Percentiles rank a stretch among this genome's conserved stretches.
Conservation (phyloP, 2,113 vertebrate species). For the Sinocyclocheilus anshuiensis region DNA sequence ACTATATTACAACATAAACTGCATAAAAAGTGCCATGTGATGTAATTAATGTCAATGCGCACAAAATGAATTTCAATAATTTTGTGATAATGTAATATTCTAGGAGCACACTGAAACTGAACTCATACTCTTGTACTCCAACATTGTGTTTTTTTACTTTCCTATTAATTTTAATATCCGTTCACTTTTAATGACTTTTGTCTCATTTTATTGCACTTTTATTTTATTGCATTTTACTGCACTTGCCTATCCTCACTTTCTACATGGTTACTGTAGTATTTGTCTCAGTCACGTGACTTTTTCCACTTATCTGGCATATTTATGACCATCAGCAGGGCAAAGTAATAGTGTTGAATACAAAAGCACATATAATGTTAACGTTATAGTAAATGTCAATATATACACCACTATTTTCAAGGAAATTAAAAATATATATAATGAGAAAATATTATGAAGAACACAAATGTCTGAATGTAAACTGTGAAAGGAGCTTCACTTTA, state of each 20-base stretch:
- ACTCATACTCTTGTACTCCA: not conserved
- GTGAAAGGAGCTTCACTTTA: not conserved
- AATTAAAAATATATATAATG: too few species aligned
- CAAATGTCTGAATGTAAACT: not conserved
- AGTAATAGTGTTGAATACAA: not conserved
- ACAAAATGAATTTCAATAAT: not conserved
- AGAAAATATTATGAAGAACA: too few species aligned
- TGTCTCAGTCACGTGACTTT: not conserved
- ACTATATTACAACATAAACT: not conserved
- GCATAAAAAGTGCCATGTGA: not conserved
- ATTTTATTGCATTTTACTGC: not conserved
- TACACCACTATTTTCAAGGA: not conserved
- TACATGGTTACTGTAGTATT: not conserved
- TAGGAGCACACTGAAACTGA: not conserved
- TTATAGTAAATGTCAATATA: not conserved
- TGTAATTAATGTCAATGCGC: not conserved
- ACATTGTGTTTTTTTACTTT: not conserved
- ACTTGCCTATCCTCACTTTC: not conserved
- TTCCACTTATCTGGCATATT: not conserved
- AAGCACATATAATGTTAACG: not conserved
- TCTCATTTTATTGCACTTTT: too few species aligned
- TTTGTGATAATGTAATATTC: not conserved
- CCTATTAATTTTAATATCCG: not conserved
- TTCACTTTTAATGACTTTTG: not conserved
- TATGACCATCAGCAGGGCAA: not conserved